A percentile compares a stretch with the other conserved stretches of the same genome.
Conservation (phyloP, 1,140 invertebrate species). For the Yoshiicerus persimilis region DNA sequence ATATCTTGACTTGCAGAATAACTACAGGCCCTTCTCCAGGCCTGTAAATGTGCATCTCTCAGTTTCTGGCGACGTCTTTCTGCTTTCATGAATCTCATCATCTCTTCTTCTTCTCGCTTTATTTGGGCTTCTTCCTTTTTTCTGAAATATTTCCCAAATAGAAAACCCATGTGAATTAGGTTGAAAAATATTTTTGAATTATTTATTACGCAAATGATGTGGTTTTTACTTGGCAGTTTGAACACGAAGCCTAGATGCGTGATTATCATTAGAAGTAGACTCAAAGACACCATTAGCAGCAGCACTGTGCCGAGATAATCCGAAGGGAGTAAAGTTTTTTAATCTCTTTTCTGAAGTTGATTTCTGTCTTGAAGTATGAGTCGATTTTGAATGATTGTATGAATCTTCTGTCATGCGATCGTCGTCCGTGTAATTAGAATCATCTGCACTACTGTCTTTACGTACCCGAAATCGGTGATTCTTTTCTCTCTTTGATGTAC, state of each 20-base stretch:
- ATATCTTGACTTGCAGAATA: conserved; percentile 48
- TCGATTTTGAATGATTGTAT: background rate
- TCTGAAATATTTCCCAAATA: conserved; percentile 31
- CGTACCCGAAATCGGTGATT: background rate
- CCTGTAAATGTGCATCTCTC: conserved; percentile 34
- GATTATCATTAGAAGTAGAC: conserved; percentile 46
- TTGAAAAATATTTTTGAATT: no score
- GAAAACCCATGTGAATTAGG: no score
- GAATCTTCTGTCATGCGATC: conserved; percentile 35
- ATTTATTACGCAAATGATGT: no score
- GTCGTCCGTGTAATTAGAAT: conserved; percentile 33
- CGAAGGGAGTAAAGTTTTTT: conserved; percentile 35
- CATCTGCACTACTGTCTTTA: background rate
- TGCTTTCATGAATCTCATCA: conserved; percentile 26
- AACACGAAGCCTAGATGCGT: conserved; percentile 42
- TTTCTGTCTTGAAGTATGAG: background rate
- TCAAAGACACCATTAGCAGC: conserved; percentile 39
- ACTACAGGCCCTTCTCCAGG: conserved; percentile 44
- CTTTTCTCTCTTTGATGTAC: background rate
- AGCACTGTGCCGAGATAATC: conserved; percentile 2
- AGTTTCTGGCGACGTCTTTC: conserved; percentile 39
- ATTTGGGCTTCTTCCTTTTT: conserved; percentile 33
- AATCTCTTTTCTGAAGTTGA: background rate
- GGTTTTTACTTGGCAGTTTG: conserved; percentile 39
- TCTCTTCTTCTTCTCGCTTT: conserved; percentile 43